A percentile compares a stretch with the other conserved stretches of the same genome.
phyloP scores from a whole-genome alignment of 1,140 invertebrate species.

The Cydia amplana region DNA sequence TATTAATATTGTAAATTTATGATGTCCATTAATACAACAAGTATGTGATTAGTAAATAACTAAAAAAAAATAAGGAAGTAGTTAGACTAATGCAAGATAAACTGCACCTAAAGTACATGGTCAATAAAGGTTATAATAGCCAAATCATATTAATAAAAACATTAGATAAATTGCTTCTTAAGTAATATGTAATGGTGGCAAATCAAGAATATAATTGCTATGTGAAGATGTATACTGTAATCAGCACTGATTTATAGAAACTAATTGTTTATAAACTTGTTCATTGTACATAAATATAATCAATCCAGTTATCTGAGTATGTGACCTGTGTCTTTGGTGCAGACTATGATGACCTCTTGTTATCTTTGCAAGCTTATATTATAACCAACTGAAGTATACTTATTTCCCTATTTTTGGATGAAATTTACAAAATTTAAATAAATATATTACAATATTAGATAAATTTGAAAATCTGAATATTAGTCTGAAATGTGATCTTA shows the following conservation, averaged over 20 bases:
- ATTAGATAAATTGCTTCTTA: conserved; percentile 13
- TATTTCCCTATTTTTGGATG: conserved; percentile 58
- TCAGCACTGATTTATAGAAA: conserved; percentile 28
- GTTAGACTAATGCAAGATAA: background rate
- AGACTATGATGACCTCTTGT: conserved; percentile 67
- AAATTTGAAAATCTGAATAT: too few species aligned
- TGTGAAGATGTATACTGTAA: background rate
- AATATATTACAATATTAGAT: too few species aligned
- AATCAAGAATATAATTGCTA: conserved; percentile 12
- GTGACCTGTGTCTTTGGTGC: conserved; percentile 71
- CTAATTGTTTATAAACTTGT: conserved; percentile 51
- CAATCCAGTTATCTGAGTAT: conserved; percentile 65
- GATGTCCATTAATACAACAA: background rate
- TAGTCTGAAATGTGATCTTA: too few species aligned
- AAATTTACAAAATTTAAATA: background rate
- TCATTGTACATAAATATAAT: conserved; percentile 47
- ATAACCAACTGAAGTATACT: conserved; percentile 59
- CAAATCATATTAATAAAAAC: background rate
- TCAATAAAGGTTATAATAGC: background rate
- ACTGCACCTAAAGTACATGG: background rate
- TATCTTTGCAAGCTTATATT: conserved; percentile 64
- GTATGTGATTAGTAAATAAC: background rate
- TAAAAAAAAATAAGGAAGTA: background rate
- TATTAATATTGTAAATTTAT: background rate
- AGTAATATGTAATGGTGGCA: background rate